Percentiles rank a stretch among this genome's conserved stretches.
phyloP scores from a whole-genome alignment of 2,888 invertebrate species.

The Eugnorisma glareosa region DNA sequence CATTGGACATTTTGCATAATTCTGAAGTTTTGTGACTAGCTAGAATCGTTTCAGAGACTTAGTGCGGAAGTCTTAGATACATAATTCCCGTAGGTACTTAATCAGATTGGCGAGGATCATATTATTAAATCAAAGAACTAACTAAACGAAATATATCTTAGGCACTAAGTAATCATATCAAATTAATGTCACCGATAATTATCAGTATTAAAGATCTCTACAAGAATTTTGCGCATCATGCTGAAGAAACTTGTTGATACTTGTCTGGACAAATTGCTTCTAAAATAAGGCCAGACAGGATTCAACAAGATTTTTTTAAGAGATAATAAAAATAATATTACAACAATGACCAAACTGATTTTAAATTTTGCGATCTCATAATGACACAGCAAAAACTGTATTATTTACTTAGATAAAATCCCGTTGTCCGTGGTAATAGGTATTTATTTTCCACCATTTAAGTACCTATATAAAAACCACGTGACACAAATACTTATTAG shows the following conservation, averaged over 20 bases:
- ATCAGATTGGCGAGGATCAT: background rate
- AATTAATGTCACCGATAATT: slow-evolving; percentile 2
- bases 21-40: slow-evolving; percentile 1
- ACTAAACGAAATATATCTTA: background rate
- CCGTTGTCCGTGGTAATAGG: background rate
- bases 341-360: slow-evolving; percentile 27
- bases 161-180: slow-evolving; percentile 13
- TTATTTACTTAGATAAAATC: slow-evolving; percentile 2
- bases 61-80: background rate
- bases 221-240: slow-evolving; percentile 19
- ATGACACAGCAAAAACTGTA: slow-evolving; percentile 17
- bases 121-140: background rate
- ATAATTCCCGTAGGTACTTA: background rate
- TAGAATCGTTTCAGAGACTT: background rate
- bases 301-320: slow-evolving; percentile 1
- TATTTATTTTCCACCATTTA: slow-evolving; percentile 6
- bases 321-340: slow-evolving; percentile 22
- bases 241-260: background rate
- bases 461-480: background rate
- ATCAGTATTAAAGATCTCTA: slow-evolving; percentile 3
- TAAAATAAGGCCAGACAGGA: background rate
- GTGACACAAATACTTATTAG: background rate
- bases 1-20: slow-evolving; percentile 10
- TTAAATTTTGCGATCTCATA: slow-evolving; percentile 27
- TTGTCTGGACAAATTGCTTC: background rate